These are phyloP conservation scores for Psittacula derbiana DNA, from an alignment of 2,797 vertebrate genomes.

Conservation along the genomic window DNA sequence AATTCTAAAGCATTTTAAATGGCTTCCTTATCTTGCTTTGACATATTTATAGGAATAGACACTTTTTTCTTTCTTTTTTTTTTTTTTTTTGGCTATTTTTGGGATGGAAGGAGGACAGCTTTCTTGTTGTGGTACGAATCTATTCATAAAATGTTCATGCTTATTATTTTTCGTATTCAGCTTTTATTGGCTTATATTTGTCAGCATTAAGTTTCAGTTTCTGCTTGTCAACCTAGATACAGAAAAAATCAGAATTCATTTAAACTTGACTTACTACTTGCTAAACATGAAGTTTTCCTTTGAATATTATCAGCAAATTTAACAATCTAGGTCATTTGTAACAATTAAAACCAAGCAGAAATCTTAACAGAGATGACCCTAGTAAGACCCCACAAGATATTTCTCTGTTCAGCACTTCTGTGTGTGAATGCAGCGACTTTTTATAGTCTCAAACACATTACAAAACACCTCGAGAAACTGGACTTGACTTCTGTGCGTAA, in stretches of 20 bases:
- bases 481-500: neutral
- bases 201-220: conserved; percentile 43
- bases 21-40: neutral
- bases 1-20: conserved; percentile 4
- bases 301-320: conserved; percentile 41
- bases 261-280: conserved; percentile 38
- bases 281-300: conserved; percentile 14
- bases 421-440: neutral
- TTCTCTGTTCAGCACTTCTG: neutral
- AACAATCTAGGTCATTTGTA: conserved; percentile 22
- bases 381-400: neutral
- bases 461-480: neutral
- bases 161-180: conserved; percentile 17
- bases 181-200: conserved; percentile 36
- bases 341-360: conserved; percentile 32
- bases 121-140: neutral
- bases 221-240: conserved; percentile 37
- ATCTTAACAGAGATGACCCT: conserved; percentile 24
- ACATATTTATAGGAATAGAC: neutral
- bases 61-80: neutral
- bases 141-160: neutral
- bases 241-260: conserved; percentile 51
- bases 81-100: neutral
- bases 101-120: accelerated
- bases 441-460: neutral